A percentile compares a stretch with the other conserved stretches of the same genome.
Conservation (phyloP, 1,140 invertebrate genomes). For the Philotrypesis tridentata region DNA sequence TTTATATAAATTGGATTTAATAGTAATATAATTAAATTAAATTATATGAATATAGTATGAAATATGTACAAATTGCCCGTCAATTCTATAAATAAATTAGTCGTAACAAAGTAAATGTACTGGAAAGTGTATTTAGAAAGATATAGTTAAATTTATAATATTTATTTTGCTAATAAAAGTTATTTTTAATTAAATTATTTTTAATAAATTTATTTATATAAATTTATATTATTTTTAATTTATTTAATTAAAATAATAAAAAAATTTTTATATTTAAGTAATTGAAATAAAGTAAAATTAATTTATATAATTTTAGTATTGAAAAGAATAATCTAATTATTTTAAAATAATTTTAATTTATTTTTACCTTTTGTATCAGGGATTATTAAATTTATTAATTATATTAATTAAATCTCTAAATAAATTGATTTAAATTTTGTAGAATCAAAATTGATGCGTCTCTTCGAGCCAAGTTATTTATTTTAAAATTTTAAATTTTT, state of each 20-base stretch:
- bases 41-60: slow-evolving; percentile 69
- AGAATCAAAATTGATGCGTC: too few relatives aligned
- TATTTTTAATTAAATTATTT: slow-evolving; percentile 52
- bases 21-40: slow-evolving; percentile 70
- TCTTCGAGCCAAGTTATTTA: too few relatives aligned
- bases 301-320: slow-evolving; percentile 1
- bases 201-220: slow-evolving; percentile 66
- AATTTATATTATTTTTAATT: not conserved
- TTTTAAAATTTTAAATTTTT: too few relatives aligned
- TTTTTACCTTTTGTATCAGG: slow-evolving; percentile 80
- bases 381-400: slow-evolving; percentile 75
- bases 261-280: slow-evolving; percentile 64
- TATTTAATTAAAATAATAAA: too few relatives aligned
- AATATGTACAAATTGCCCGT: slow-evolving; percentile 81
- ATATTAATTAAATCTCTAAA: slow-evolving; percentile 74
- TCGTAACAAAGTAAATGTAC: slow-evolving; percentile 84
- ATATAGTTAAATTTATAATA: slow-evolving; percentile 72
- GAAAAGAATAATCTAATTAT: not conserved
- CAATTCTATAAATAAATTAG: slow-evolving; percentile 79
- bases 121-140: slow-evolving; percentile 79
- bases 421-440: slow-evolving; percentile 75
- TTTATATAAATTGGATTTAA: slow-evolving; percentile 74
- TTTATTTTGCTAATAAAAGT: slow-evolving; percentile 75
- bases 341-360: slow-evolving; percentile 46
- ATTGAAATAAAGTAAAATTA: not conserved